Evolutionary conservation across 2,797 vertebrate genomes (phyloP).

Genomic region (Chaenodraco wilsoni): DNA sequence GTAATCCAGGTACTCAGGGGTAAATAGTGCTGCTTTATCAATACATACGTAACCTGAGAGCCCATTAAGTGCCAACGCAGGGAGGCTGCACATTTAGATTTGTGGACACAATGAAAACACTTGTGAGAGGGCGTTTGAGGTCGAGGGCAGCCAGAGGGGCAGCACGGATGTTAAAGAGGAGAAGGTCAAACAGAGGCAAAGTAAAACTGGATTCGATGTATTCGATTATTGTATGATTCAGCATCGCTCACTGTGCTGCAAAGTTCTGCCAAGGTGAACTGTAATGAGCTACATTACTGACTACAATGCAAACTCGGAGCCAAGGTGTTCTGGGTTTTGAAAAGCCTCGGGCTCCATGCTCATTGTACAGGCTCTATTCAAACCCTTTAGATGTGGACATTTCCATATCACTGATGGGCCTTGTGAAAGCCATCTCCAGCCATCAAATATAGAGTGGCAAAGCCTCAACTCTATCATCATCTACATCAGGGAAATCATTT

Average conservation of each 20-base stretch:
- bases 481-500: slow-evolving; percentile 79
- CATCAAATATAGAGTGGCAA: slow-evolving; percentile 69
- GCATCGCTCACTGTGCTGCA: slow-evolving; percentile 48
- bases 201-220: slow-evolving; percentile 46
- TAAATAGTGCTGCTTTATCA: slow-evolving; percentile 78
- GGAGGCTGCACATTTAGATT: slow-evolving; percentile 74
- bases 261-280: slow-evolving; percentile 71
- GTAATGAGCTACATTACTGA: slow-evolving; percentile 62
- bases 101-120: slow-evolving; percentile 67
- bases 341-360: slow-evolving; percentile 44
- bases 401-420: slow-evolving; percentile 73
- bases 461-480: slow-evolving; percentile 73
- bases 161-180: slow-evolving; percentile 17
- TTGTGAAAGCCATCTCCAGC: slow-evolving; percentile 65
- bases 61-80: slow-evolving; percentile 69
- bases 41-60: slow-evolving; percentile 75
- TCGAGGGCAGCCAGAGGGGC: slow-evolving; percentile 60
- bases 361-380: slow-evolving; percentile 58
- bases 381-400: slow-evolving; percentile 59
- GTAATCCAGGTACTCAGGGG: slow-evolving; percentile 67
- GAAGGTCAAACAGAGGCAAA: slow-evolving; percentile 55
- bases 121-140: slow-evolving; percentile 46
- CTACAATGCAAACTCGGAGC: slow-evolving; percentile 49
- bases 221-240: slow-evolving; percentile 49
- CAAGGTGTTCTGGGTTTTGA: slow-evolving; percentile 52